phyloP scores from a whole-genome alignment of 2,113 vertebrate species.

The Hemiscyllium ocellatum region DNA sequence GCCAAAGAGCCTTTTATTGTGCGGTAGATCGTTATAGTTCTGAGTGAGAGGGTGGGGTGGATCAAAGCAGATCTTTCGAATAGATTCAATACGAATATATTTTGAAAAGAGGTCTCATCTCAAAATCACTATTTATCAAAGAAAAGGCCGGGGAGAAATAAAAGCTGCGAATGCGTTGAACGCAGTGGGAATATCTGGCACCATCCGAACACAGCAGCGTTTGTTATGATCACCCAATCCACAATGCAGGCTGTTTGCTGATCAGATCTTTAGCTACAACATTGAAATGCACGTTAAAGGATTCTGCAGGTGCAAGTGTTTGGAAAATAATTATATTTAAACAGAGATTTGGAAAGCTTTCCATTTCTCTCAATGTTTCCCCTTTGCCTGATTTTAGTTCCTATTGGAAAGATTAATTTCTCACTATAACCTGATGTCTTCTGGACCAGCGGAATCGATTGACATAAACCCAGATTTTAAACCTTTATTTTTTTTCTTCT shows the following conservation, averaged over 20 bases:
- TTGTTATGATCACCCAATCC: background rate
- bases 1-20: too few relatives aligned
- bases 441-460: background rate
- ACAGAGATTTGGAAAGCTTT: background rate
- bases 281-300: background rate
- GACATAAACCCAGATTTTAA: background rate
- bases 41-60: too few relatives aligned
- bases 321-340: background rate
- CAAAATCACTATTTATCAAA: background rate
- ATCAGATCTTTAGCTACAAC: background rate
- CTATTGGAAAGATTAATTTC: constrained; percentile 12
- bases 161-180: background rate
- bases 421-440: background rate
- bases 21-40: background rate
- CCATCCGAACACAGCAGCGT: too few relatives aligned
- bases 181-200: too few relatives aligned
- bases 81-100: background rate
- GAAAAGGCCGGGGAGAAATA: background rate
- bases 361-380: background rate
- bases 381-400: background rate
- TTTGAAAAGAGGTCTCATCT: background rate
- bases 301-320: background rate
- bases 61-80: background rate
- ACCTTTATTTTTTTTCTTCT: background rate
- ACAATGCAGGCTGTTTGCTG: background rate